Evolutionary conservation across 2,888 invertebrate species (phyloP).

Genomic region (Mimumesa dahlbomi): DNA sequence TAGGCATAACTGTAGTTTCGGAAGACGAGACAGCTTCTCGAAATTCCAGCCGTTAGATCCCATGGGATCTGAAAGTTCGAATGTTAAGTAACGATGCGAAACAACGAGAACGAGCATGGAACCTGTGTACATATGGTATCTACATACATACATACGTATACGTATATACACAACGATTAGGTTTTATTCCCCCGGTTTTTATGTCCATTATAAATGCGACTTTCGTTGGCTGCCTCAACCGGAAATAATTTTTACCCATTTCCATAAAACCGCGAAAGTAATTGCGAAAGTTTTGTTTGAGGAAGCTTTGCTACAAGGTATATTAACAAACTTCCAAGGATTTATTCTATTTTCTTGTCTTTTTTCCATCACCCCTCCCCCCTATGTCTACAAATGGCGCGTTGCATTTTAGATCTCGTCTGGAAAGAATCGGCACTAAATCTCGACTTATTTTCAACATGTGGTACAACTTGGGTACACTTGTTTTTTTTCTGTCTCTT

Average conservation of each 20-base stretch:
- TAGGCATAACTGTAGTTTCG: conserved; percentile 46
- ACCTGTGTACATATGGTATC: too few relatives aligned
- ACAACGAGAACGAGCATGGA: not conserved
- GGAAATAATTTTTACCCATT: conserved; percentile 36
- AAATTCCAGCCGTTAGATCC: conserved; percentile 29
- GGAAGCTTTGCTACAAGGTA: conserved; percentile 44
- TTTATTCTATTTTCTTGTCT: conserved; percentile 31
- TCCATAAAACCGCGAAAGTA: conserved; percentile 38
- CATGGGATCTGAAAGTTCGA: conserved; percentile 6
- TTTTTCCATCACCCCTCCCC: conserved; percentile 3
- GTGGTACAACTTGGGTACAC: conserved; percentile 38
- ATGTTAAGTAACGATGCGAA: not conserved
- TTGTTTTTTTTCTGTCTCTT: conserved; percentile 36
- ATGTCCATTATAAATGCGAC: too few relatives aligned
- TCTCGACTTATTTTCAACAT: conserved; percentile 56
- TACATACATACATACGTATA: too few relatives aligned
- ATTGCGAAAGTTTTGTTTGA: conserved; percentile 46
- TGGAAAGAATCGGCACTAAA: conserved; percentile 32
- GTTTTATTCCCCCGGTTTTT: too few relatives aligned
- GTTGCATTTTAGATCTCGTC: conserved; percentile 33
- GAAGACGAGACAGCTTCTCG: conserved; percentile 60
- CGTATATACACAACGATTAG: too few relatives aligned
- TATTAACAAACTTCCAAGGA: conserved; percentile 40
- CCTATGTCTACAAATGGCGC: conserved; percentile 10
- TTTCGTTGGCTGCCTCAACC: not conserved